A percentile compares a stretch with the other conserved stretches of the same genome.
Conservation (phyloP, 2,113 vertebrate genomes). For the Ictalurus punctatus region DNA sequence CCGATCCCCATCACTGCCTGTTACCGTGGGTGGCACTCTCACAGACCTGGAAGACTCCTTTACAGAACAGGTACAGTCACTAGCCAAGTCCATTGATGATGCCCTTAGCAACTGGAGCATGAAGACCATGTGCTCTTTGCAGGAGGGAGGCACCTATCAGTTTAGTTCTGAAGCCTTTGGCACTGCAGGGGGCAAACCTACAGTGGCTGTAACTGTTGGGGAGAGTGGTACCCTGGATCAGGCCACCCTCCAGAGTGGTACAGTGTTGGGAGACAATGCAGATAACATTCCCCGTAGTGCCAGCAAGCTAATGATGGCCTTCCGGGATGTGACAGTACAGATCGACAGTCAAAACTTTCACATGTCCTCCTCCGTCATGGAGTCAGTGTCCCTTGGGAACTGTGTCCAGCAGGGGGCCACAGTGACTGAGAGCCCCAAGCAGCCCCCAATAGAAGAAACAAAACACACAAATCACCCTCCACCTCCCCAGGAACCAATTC, state of each 20-base stretch:
- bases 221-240: conserved; percentile 58
- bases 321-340: conserved; percentile 94
- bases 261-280: conserved; percentile 61
- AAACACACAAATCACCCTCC: conserved; percentile 56
- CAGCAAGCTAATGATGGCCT: conserved; percentile 97
- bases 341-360: conserved; percentile 93
- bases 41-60: conserved; percentile 97
- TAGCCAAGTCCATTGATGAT: conserved; percentile 97
- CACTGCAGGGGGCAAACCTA: conserved; percentile 55
- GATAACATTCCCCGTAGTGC: conserved; percentile 80
- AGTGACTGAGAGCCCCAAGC: conserved; percentile 45
- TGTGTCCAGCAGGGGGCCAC: conserved; percentile 72
- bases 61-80: conserved; percentile 94
- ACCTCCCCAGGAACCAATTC: conserved; percentile 63
- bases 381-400: conserved; percentile 87
- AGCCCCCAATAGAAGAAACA: conserved; percentile 54
- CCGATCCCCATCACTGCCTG: conserved; percentile 87
- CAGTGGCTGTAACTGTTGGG: conserved; percentile 58
- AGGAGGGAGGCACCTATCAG: conserved; percentile 86
- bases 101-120: conserved; percentile 97
- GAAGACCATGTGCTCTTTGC: conserved; percentile 95
- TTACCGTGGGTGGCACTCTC: conserved; percentile 84
- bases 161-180: conserved; percentile 84
- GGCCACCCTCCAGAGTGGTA: conserved; percentile 45
- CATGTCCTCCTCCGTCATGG: conserved; percentile 85